Conservation (phyloP, 2,113 vertebrate genomes). For the Tetrao urogallus region DNA sequence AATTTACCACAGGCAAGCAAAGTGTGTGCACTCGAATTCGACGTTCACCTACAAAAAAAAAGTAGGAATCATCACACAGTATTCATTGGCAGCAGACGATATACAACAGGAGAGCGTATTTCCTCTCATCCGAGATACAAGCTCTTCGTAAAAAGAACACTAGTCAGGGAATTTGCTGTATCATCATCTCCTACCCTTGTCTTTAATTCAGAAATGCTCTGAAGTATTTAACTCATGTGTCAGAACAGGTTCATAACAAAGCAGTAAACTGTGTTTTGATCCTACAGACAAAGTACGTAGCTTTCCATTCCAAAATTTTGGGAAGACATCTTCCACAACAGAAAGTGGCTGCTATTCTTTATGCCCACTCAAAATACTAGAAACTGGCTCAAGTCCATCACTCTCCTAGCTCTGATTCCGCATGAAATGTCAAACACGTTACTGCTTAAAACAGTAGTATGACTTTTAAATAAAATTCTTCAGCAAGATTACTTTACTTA, state of each 20-base stretch:
- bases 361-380: not conserved
- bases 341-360: not conserved
- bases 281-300: not conserved
- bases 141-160: not conserved
- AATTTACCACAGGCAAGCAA: slow-evolving; percentile 93
- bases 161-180: not conserved
- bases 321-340: not conserved
- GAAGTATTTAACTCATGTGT: not conserved
- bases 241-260: not conserved
- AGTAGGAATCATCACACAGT: not conserved
- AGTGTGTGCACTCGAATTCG: slow-evolving; percentile 95
- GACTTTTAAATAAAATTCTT: not conserved
- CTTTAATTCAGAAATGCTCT: not conserved
- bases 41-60: slow-evolving; percentile 84
- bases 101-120: not conserved
- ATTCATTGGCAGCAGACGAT: not conserved
- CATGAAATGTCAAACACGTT: not conserved
- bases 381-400: not conserved
- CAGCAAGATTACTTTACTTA: not conserved
- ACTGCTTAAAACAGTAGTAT: not conserved
- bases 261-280: not conserved
- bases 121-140: not conserved
- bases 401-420: not conserved
- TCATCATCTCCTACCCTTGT: rapidly evolving
- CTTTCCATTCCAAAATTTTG: not conserved